A percentile compares a stretch with the other conserved stretches of the same genome.
Conservation (phyloP, 2,797 vertebrate genomes). For the Hypotaenidia okinawae region DNA sequence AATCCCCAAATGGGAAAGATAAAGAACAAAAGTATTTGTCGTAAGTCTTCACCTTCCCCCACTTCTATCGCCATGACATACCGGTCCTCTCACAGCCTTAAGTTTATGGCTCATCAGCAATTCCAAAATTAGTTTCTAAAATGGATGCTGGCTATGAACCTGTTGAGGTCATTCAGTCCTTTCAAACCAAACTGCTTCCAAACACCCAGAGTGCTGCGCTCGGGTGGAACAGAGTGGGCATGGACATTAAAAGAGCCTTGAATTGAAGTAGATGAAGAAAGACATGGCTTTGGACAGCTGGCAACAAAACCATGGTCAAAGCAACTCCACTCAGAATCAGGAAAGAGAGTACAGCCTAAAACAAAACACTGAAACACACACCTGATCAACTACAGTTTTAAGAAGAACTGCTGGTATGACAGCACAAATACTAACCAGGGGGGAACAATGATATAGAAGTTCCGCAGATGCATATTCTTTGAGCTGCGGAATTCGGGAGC, state of each 20-base stretch:
- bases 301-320: neutral
- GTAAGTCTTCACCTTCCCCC: neutral
- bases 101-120: neutral
- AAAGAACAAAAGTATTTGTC: neutral
- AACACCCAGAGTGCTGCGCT: neutral
- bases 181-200: neutral
- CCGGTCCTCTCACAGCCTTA: neutral
- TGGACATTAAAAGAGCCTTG: neutral
- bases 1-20: neutral
- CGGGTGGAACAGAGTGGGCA: neutral
- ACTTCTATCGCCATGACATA: neutral
- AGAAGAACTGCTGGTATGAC: no score
- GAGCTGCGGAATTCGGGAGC: conserved; percentile 93
- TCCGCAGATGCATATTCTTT: conserved; percentile 97
- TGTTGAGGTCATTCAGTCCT: neutral
- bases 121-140: neutral
- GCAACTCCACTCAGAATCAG: neutral
- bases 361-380: neutral
- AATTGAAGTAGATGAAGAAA: neutral
- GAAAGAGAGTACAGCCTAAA: neutral
- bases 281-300: neutral
- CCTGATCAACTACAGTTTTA: neutral
- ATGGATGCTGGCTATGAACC: neutral
- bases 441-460: conserved; percentile 98
- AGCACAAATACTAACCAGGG: conserved; percentile 83